Base-by-base conservation (phyloP, 2,888 invertebrate genomes). In the Vandiemenella viatica region DNA sequence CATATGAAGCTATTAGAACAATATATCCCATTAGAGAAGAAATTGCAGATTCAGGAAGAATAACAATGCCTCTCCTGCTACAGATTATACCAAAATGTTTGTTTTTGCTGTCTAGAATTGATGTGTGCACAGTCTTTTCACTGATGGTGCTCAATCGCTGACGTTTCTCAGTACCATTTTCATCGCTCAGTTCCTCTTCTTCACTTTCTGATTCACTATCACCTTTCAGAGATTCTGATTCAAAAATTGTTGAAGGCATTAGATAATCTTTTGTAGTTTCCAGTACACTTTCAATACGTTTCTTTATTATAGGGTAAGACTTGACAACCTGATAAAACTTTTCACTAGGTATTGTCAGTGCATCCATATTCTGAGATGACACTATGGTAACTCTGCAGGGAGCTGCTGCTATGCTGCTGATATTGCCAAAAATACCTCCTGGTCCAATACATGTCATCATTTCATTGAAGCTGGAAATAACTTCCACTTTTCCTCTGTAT, bases 401-500 rank as follows among this genome's bases (percentile, higher is more conserved):
- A 54, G 67, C 69, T 57, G 63, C 67, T 1, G 59, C 55, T 3
- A 66, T 65, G 10, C 70, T 69, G 54, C 65, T 64, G 53, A 73
- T 70, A 51, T 73, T 73, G 0, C 71, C 71, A 45, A 71, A 71
- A 58, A 71, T 71, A 5, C 71, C 71, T 8, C 71, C 71, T 5
- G 70, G 69, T 1, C 71, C 71, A 70, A 71, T 71, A n/a, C n/a
- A n/a, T 0, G 68, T 66, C 56, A 70, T 70, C 1, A 69, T 66
- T 62, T 70, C 71, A 52, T 70, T 70, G 54, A 70, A 71, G 1
- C 70, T 67, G 40, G 66, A 66, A 45, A 69, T 59, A 43, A 71
- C 69, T 51, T 71, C 71, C 54, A 70, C 74, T 67, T 70, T 71
- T 46, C 74, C 74, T 41, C 65, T 65, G 50, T 73, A 71, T 56